Conservation (phyloP, 2,888 invertebrate genomes). For the Rhingia campestris region DNA sequence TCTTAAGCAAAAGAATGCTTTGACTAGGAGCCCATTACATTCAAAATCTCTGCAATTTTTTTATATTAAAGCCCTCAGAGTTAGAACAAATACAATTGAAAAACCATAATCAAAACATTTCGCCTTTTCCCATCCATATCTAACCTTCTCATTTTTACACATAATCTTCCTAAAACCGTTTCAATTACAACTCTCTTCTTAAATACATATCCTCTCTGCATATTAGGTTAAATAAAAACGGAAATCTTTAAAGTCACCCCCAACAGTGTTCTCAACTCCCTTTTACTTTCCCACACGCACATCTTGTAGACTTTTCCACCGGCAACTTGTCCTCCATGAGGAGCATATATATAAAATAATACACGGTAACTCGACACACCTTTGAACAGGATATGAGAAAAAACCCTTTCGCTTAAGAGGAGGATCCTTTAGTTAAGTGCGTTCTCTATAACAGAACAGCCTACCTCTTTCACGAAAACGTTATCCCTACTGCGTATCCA, state of each 20-base stretch:
- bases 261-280: not conserved
- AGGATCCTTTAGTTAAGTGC: conserved; percentile 25
- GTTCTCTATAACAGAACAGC: not conserved
- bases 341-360: conserved; percentile 40
- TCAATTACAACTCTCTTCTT: too few species aligned
- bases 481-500: not conserved
- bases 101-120: too few species aligned
- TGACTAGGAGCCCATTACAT: too few species aligned
- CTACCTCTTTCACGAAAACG: conserved; percentile 1
- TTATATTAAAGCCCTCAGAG: too few species aligned
- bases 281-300: not conserved
- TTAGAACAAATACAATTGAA: too few species aligned
- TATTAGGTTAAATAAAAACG: not conserved
- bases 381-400: not conserved
- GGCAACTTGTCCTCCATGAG: not conserved
- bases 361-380: conserved; percentile 24
- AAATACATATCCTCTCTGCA: too few species aligned
- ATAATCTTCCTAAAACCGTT: not conserved
- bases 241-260: not conserved
- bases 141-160: not conserved
- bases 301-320: not conserved
- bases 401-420: not conserved
- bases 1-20: too few species aligned
- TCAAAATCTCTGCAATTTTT: too few species aligned
- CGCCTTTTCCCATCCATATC: not conserved